Percentiles rank a stretch among this genome's conserved stretches.
These are phyloP conservation scores for Colletes gigas DNA, from an alignment of 1,140 invertebrate species.

Conservation along the genomic window DNA sequence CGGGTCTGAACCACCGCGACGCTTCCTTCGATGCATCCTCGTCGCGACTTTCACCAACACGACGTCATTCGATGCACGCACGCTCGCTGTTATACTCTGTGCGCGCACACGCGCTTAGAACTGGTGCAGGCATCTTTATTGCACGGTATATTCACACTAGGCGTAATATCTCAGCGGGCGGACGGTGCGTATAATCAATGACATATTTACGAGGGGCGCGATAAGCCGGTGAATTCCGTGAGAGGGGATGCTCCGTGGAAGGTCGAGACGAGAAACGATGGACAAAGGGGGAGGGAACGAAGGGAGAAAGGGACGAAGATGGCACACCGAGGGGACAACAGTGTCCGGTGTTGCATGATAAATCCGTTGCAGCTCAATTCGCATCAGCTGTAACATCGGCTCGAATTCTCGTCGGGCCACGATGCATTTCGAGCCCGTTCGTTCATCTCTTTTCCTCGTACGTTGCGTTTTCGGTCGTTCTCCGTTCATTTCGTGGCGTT, in stretches of 20 bases:
- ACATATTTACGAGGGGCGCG: conserved; percentile 68
- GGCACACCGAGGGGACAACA: conserved; percentile 40
- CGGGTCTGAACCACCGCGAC: conserved; percentile 11
- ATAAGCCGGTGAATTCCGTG: conserved; percentile 56
- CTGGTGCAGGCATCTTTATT: conserved; percentile 57
- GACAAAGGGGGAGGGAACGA: background rate
- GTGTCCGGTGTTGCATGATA: conserved; percentile 63
- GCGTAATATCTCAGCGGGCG: conserved; percentile 60
- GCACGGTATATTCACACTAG: conserved; percentile 61
- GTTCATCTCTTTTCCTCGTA: conserved; percentile 20
- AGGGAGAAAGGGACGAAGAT: conserved; percentile 19
- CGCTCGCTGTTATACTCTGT: background rate
- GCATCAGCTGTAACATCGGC: conserved; percentile 55
- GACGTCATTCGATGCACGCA: conserved; percentile 9
- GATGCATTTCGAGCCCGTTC: conserved; percentile 49
- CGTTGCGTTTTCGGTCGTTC: background rate
- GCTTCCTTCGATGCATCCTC: conserved; percentile 30
- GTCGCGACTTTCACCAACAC: conserved; percentile 53
- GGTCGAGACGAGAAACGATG: background rate
- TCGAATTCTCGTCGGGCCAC: conserved; percentile 46
- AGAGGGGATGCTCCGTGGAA: conserved; percentile 29
- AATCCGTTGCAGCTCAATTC: conserved; percentile 69
- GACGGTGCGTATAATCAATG: conserved; percentile 68
- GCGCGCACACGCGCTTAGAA: background rate
- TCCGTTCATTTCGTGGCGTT: background rate